phyloP scores from a whole-genome alignment of 2,888 invertebrate species.

The Tenthredo mesomela region DNA sequence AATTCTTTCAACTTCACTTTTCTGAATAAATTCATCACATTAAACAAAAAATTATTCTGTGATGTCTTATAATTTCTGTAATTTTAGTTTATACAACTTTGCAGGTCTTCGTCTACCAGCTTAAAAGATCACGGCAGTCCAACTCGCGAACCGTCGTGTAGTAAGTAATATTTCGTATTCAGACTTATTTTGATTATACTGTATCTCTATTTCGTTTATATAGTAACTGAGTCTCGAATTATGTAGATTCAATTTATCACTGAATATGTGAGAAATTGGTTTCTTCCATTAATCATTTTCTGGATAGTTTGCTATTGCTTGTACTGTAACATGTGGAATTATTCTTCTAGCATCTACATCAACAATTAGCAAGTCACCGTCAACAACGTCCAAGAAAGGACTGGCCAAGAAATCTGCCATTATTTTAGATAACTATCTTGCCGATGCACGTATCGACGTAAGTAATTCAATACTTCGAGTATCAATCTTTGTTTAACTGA shows the following conservation, averaged over 20 bases:
- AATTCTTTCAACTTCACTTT: neutral
- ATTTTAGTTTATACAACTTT: neutral
- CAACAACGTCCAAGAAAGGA: conserved; percentile 68
- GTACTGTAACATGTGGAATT: neutral
- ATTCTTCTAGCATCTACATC: conserved; percentile 1
- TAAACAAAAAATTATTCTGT: neutral
- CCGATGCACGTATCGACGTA: conserved; percentile 77
- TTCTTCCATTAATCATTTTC: neutral
- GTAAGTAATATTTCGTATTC: neutral
- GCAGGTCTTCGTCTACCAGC: neutral
- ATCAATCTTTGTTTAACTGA: neutral
- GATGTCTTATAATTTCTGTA: neutral
- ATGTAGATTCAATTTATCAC: neutral
- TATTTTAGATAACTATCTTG: conserved; percentile 78
- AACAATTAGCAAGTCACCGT: neutral
- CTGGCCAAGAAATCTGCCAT: conserved; percentile 75
- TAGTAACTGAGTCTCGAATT: neutral
- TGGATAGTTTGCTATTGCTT: neutral
- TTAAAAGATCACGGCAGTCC: neutral
- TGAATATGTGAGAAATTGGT: neutral
- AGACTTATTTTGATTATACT: neutral
- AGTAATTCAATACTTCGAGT: conserved; percentile 56
- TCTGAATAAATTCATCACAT: neutral
- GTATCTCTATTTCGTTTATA: neutral
- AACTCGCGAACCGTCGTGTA: neutral